A percentile compares a stretch with the other conserved stretches of the same genome.
phyloP scores from a whole-genome alignment of 1,140 invertebrate genomes.

The Drosophila setifemur region DNA sequence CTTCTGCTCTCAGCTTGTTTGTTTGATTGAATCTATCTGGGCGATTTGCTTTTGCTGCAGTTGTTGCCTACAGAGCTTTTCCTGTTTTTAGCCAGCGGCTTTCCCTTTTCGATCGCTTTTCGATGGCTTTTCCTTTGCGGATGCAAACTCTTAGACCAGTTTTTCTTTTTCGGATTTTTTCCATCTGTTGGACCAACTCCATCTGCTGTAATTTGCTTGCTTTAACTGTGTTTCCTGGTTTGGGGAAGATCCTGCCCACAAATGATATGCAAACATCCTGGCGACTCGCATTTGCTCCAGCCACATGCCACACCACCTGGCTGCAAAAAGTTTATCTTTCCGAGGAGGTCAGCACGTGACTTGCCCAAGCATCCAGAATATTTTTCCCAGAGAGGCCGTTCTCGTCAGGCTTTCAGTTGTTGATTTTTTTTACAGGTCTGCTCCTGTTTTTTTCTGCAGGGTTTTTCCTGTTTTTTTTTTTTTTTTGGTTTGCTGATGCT shows the following conservation, averaged over 20 bases:
- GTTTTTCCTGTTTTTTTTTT: not conserved
- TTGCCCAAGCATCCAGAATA: constrained; percentile 61
- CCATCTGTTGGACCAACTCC: constrained; percentile 9
- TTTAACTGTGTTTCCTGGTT: constrained; percentile 8
- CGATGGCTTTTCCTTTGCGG: constrained; percentile 12
- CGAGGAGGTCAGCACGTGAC: constrained; percentile 62
- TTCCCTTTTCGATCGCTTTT: constrained; percentile 17
- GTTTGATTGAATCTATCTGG: constrained; percentile 59
- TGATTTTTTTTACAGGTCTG: not conserved
- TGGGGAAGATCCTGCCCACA: constrained; percentile 15
- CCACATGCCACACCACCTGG: constrained; percentile 39
- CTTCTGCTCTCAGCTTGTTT: constrained; percentile 28
- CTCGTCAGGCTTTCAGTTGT: constrained; percentile 21
- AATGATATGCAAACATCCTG: constrained; percentile 53
- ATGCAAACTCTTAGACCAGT: constrained; percentile 4
- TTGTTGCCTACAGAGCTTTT: constrained; percentile 14
- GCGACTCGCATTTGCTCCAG: constrained; percentile 9
- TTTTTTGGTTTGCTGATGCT: constrained; percentile 17
- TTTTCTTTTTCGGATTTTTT: no score
- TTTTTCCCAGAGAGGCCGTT: constrained; percentile 34
- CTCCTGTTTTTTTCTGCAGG: not conserved
- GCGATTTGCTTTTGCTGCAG: constrained; percentile 51
- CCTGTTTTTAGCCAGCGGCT: constrained; percentile 17
- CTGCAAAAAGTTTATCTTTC: constrained; percentile 29
- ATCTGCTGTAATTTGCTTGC: constrained; percentile 39